Evolutionary conservation across 2,113 vertebrate genomes (phyloP).

Genomic region (Potamarius usumacintae): DNA sequence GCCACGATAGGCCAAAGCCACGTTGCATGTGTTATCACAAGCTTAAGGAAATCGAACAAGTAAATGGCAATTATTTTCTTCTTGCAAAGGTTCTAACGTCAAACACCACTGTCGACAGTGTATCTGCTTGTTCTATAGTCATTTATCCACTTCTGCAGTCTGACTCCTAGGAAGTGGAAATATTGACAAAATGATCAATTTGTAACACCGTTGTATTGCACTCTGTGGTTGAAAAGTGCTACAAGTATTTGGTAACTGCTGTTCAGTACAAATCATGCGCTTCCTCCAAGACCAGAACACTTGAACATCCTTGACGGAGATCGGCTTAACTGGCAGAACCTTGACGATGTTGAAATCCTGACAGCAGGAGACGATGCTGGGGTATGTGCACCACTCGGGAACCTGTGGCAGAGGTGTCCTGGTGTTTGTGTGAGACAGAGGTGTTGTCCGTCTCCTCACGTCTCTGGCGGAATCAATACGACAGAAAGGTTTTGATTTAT

Average conservation of each 20-base stretch:
- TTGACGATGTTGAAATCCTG: not conserved
- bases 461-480: not conserved
- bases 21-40: not conserved
- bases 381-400: too few relatives aligned
- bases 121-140: too few relatives aligned
- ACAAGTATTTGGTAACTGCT: not conserved
- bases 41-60: not conserved
- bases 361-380: not conserved
- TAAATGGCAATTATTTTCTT: not conserved
- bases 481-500: slow-evolving; percentile 37
- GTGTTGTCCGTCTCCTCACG: slow-evolving; percentile 5
- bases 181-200: not conserved
- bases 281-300: not conserved
- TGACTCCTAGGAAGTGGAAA: not conserved
- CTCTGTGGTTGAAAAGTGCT: not conserved
- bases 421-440: not conserved
- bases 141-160: not conserved
- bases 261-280: not conserved
- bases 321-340: not conserved
- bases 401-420: not conserved
- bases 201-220: not conserved
- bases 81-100: not conserved
- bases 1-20: not conserved
- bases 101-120: not conserved
- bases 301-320: not conserved